Conservation (phyloP, 2,113 vertebrate species). For the Vulpes vulpes region DNA sequence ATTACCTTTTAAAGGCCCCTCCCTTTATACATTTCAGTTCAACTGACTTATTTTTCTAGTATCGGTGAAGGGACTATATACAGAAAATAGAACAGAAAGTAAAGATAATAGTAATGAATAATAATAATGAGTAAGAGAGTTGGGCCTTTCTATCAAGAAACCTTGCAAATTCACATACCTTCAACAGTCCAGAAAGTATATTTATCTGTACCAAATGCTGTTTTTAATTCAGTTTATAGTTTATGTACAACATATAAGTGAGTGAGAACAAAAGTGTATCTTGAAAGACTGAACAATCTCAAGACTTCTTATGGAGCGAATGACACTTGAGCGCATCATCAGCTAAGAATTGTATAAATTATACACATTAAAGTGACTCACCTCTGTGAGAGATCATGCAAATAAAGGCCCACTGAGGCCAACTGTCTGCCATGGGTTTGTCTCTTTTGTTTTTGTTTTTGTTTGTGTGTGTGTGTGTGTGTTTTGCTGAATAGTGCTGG, state of each 20-base stretch:
- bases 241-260: neutral
- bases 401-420: neutral
- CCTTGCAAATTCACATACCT: neutral
- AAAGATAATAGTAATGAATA: neutral
- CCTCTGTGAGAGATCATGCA: neutral
- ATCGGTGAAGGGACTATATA: neutral
- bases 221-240: neutral
- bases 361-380: neutral
- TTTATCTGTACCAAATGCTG: neutral
- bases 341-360: neutral
- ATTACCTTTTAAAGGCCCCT: neutral
- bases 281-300: slow-evolving; percentile 1
- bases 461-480: neutral
- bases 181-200: neutral
- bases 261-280: neutral
- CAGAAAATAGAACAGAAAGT: neutral
- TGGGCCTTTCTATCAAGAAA: neutral
- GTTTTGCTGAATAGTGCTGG: neutral
- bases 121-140: neutral
- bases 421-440: neutral
- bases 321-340: neutral
- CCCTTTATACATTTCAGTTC: neutral
- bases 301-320: neutral
- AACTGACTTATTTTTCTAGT: slow-evolving; percentile 9
- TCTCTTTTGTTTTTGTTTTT: neutral